These are phyloP conservation scores for Apotomis capreana DNA, from an alignment of 2,888 invertebrate species.

Conservation along the genomic window DNA sequence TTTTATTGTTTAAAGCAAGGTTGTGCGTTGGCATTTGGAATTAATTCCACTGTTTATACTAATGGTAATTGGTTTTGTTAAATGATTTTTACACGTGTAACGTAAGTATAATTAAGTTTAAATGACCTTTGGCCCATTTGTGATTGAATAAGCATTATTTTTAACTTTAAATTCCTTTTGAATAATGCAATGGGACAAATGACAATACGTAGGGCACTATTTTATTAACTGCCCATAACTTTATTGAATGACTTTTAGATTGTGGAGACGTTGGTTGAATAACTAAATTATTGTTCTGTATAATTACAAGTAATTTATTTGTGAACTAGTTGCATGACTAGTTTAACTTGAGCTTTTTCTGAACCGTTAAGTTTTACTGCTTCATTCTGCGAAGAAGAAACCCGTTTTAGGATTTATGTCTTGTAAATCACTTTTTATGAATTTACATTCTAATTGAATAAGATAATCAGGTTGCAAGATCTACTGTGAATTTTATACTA, in stretches of 20 bases:
- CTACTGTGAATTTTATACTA: neutral
- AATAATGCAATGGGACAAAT: neutral
- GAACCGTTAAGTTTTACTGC: slow-evolving; percentile 20
- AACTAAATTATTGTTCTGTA: neutral
- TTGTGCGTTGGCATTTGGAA: slow-evolving; percentile 15
- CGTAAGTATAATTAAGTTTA: slow-evolving; percentile 16
- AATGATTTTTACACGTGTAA: slow-evolving; percentile 34
- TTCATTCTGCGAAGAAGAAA: slow-evolving; percentile 9
- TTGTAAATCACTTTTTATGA: neutral
- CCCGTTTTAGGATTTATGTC: slow-evolving; percentile 4
- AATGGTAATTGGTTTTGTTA: slow-evolving; percentile 24
- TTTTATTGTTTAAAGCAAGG: slow-evolving; percentile 17
- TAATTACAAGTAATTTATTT: slow-evolving; percentile 6
- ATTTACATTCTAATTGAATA: neutral
- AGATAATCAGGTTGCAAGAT: neutral
- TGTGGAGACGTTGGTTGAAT: neutral
- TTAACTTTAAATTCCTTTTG: slow-evolving; percentile 8
- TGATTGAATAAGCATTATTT: slow-evolving; percentile 24
- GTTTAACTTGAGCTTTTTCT: slow-evolving; percentile 16
- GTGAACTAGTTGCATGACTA: slow-evolving; percentile 14
- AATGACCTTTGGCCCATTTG: slow-evolving; percentile 31
- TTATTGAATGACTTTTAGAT: too few relatives aligned
- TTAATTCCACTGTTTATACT: slow-evolving; percentile 19
- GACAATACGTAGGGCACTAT: neutral
- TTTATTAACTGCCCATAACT: neutral